A percentile compares a stretch with the other conserved stretches of the same genome.
Conservation (phyloP, 2,113 vertebrate genomes). For the Oxyruncus cristatus region DNA sequence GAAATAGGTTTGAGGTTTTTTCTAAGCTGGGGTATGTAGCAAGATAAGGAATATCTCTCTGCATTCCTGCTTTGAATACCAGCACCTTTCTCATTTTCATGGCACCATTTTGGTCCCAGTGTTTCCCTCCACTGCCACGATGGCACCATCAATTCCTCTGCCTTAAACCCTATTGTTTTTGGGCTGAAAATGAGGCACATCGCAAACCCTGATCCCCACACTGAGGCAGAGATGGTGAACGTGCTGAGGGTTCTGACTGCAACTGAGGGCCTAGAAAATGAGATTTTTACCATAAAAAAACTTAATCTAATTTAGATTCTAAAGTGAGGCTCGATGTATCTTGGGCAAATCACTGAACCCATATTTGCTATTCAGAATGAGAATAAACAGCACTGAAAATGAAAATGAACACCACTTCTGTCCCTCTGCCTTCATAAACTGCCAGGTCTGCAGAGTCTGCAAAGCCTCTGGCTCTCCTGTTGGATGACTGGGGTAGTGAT, state of each 20-base stretch:
- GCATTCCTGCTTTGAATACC: background rate
- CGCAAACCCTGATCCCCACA: background rate
- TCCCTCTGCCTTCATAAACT: background rate
- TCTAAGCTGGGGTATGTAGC: rapidly evolving
- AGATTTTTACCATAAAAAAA: background rate
- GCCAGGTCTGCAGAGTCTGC: background rate
- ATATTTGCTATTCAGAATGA: background rate
- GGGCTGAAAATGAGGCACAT: background rate
- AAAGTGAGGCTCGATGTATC: background rate
- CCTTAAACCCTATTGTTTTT: background rate
- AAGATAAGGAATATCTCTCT: background rate
- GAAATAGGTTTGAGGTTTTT: background rate
- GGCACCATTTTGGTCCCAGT: background rate
- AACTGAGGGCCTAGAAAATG: background rate
- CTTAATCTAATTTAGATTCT: background rate
- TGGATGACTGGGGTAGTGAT: background rate
- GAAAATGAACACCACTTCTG: background rate
- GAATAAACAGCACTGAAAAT: background rate
- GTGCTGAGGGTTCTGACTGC: background rate
- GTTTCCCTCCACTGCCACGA: background rate
- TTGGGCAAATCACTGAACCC: background rate
- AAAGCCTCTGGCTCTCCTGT: background rate
- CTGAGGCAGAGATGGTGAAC: background rate
- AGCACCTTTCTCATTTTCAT: background rate
- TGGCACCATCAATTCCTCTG: background rate